A percentile compares a stretch with the other conserved stretches of the same genome.
Evolutionary conservation across 2,113 vertebrate species (phyloP).

Genomic region (Garra rufa): DNA sequence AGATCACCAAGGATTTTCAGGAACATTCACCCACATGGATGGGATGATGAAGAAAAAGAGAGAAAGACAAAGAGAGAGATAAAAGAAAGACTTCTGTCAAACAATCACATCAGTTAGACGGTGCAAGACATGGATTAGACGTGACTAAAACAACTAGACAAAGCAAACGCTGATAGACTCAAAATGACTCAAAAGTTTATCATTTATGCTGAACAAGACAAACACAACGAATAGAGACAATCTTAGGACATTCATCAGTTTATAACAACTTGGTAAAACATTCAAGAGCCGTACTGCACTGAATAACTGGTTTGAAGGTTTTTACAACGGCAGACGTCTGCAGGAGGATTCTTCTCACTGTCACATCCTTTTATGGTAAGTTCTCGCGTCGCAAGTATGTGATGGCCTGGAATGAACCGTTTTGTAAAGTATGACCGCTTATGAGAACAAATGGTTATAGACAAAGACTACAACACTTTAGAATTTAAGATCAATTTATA

Average conservation of each 20-base stretch:
- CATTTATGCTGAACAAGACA: background rate
- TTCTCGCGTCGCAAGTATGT: slow-evolving; percentile 1
- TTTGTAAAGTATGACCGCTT: background rate
- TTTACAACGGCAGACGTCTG: background rate
- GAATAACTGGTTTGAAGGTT: background rate
- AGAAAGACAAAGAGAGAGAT: slow-evolving; percentile 66
- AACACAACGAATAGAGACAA: background rate
- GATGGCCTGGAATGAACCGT: background rate
- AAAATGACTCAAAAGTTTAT: background rate
- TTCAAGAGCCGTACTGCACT: background rate
- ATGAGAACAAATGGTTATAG: background rate
- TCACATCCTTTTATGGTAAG: slow-evolving; percentile 41
- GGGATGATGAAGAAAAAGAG: slow-evolving; percentile 80
- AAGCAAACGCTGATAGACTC: background rate
- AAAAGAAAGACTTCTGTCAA: slow-evolving; percentile 68
- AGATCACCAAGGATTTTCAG: slow-evolving; percentile 86
- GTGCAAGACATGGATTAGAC: slow-evolving; percentile 67
- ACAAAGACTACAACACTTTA: background rate
- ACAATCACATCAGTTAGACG: slow-evolving; percentile 65
- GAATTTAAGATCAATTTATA: background rate
- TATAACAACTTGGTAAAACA: background rate
- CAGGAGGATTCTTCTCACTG: background rate
- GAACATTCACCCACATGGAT: slow-evolving; percentile 87
- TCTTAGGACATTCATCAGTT: background rate
- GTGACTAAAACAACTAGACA: slow-evolving; percentile 29